Evolutionary conservation across 2,113 vertebrate species (phyloP).

Genomic region (Peucedramus taeniatus): DNA sequence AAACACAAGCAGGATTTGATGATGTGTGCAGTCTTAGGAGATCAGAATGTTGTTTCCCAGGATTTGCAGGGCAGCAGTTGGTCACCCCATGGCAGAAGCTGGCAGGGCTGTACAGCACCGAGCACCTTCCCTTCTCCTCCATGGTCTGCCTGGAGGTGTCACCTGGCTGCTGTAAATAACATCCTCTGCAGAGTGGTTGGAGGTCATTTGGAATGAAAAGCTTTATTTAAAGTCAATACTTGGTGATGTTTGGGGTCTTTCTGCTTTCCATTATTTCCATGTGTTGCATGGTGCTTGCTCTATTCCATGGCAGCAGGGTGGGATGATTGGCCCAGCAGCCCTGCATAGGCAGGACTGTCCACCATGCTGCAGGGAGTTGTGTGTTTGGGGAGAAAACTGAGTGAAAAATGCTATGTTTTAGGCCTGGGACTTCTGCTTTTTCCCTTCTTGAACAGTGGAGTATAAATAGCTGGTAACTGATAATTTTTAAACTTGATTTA

Average conservation of each 20-base stretch:
- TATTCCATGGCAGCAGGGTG: background rate
- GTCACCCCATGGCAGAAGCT: background rate
- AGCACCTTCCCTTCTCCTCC: background rate
- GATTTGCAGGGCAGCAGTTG: background rate
- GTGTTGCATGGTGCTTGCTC: background rate
- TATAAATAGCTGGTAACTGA: slow-evolving; percentile 4
- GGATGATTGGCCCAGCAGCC: background rate
- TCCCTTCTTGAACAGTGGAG: background rate
- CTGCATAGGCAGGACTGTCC: background rate
- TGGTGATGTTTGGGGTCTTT: background rate
- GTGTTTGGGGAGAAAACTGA: background rate
- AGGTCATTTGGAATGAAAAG: accelerated
- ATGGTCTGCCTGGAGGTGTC: background rate
- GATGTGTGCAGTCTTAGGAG: background rate
- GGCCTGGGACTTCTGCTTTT: slow-evolving; percentile 2
- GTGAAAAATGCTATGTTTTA: slow-evolving; percentile 32
- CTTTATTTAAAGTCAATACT: background rate
- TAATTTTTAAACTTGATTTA: background rate
- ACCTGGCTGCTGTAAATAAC: background rate
- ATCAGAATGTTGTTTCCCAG: background rate
- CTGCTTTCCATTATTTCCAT: background rate
- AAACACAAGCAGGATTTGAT: background rate
- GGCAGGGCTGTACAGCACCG: accelerated
- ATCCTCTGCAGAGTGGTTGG: accelerated
- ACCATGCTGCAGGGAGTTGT: background rate